Percentiles rank a stretch among this genome's conserved stretches.
Evolutionary conservation across 2,888 invertebrate species (phyloP).

Genomic region (Dinocampus coccinellae): DNA sequence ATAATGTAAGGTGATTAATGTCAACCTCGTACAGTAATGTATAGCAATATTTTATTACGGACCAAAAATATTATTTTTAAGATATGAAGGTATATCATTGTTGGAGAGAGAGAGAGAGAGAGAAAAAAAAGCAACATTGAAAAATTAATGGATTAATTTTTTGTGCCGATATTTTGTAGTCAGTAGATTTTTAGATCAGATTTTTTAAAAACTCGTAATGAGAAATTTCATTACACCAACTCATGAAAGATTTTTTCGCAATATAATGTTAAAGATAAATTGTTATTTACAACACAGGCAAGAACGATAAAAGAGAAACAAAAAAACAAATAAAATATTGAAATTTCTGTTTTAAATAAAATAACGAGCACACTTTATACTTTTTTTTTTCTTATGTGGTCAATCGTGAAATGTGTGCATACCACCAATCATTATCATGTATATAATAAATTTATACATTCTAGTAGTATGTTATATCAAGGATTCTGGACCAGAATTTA

Average conservation of each 20-base stretch:
- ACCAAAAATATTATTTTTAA: slow-evolving; percentile 46
- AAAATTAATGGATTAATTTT: neutral
- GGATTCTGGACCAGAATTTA: neutral
- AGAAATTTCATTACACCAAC: neutral
- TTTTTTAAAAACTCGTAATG: neutral
- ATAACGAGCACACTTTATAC: too few relatives aligned
- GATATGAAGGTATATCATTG: slow-evolving; percentile 1
- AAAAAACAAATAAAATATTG: neutral
- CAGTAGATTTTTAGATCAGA: neutral
- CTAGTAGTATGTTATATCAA: neutral
- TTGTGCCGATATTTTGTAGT: neutral
- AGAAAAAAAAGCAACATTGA: too few relatives aligned
- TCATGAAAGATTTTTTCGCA: neutral
- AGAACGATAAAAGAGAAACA: neutral
- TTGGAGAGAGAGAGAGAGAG: neutral
- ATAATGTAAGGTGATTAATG: slow-evolving; percentile 5
- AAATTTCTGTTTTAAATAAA: too few relatives aligned
- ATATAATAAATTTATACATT: neutral
- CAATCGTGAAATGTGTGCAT: neutral
- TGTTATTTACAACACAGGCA: too few relatives aligned
- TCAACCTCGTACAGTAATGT: slow-evolving; percentile 34
- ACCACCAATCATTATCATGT: slow-evolving; percentile 18
- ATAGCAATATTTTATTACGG: slow-evolving; percentile 43
- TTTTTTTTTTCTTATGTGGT: neutral
- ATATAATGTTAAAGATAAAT: too few relatives aligned